Evolutionary conservation across 1,140 invertebrate species (phyloP), one percentile per base, ranked within the genome.

Genomic region (Sarcophaga bullata): DNA sequence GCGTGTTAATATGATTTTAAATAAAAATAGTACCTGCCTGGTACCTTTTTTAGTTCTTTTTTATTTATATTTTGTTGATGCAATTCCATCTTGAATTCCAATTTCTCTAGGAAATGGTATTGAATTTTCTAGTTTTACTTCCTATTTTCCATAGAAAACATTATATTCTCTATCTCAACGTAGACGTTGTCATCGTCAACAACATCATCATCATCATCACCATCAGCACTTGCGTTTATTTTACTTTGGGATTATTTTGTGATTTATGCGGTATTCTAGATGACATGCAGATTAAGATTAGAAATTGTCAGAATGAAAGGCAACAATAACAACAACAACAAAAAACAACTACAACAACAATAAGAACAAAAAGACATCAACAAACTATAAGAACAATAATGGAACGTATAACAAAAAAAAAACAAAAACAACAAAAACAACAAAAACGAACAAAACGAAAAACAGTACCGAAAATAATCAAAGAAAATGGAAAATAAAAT

Each of bases 231-330:
- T 68, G 62, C 62, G 62, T 68, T 68, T 87, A 87, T 87, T 87
- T 87, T 87, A 87, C 86, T 87, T 87, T 84, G 84, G 86, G 86
- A 87, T 87, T 87, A 87, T 87, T 68, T 87, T 87, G 86, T 87
- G 86, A 87, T 87, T 87, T 87, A 87, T 87, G 86, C 86, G 86
- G 86, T 87, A 84, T 87, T 87, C 85, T 84, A 87, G 86, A 87
- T 87, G 86, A 87, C 86, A 87, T 87, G 86, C 86, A 87, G 86
- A 87, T 87, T 87, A 87, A 87, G 86, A 87, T 87, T 87, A 87
- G 84, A 84, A 87, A 85, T 76, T 50, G 0, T 76, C 73, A 76
- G 37, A 37, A 85, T 76, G 83, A 84, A 81, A 85, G 81, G 48
- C 50, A 68, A 68, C n/a, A 62, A 17, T 15, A 17, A 62, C 9